These are phyloP conservation scores for Pollicipes pollicipes DNA, from an alignment of 1,140 invertebrate species.

Conservation along the genomic window DNA sequence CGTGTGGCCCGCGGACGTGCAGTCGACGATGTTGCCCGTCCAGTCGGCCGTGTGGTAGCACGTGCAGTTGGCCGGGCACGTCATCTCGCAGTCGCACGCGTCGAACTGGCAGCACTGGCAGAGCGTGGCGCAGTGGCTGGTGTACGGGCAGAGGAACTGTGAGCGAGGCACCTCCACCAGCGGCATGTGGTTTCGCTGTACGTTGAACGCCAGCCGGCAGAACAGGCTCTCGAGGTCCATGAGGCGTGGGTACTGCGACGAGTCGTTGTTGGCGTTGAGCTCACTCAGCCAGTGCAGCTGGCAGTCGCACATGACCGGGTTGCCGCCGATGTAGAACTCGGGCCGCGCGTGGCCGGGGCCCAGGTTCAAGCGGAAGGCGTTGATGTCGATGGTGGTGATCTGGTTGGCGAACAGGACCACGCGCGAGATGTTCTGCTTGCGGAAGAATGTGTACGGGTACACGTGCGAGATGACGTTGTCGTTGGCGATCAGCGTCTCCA, in stretches of 20 bases:
- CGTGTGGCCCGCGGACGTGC: conserved; percentile 50
- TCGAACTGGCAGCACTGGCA: conserved; percentile 90
- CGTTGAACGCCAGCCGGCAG: conserved; percentile 68
- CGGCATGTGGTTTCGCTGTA: conserved; percentile 59
- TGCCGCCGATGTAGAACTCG: conserved; percentile 71
- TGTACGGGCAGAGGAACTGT: conserved; percentile 79
- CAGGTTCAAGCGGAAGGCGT: conserved; percentile 40
- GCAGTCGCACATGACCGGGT: conserved; percentile 79
- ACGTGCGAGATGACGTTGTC: conserved; percentile 67
- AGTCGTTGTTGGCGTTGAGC: conserved; percentile 55
- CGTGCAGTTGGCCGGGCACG: conserved; percentile 26
- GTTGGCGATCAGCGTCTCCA: conserved; percentile 71
- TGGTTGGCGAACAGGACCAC: conserved; percentile 79
- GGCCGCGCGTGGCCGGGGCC: conserved; percentile 39
- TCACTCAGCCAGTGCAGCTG: conserved; percentile 78
- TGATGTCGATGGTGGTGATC: conserved; percentile 57
- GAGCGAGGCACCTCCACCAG: conserved; percentile 63
- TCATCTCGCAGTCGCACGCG: conserved; percentile 61
- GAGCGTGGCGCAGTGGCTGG: conserved; percentile 76
- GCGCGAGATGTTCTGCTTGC: conserved; percentile 60
- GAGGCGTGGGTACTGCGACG: conserved; percentile 65
- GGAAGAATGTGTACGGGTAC: conserved; percentile 61
- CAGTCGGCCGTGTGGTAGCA: conserved; percentile 59
- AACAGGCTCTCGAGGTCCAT: conserved; percentile 81
- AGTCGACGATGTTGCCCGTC: conserved; percentile 82